Conservation (phyloP, 2,113 vertebrate genomes). For the Pachyramphus minor region DNA sequence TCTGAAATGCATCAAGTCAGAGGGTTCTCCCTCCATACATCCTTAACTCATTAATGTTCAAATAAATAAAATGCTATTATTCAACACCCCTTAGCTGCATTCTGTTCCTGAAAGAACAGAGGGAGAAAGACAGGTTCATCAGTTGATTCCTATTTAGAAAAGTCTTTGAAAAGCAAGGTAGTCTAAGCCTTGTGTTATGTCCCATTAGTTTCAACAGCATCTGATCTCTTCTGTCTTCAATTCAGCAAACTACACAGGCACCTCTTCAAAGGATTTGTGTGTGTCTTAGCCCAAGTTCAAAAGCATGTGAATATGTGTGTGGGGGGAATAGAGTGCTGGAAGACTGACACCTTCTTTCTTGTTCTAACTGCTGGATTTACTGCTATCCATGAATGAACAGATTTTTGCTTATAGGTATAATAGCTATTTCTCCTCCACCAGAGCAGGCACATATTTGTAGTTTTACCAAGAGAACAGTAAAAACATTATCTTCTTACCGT, state of each 20-base stretch:
- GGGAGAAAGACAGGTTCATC: not conserved
- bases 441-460: not conserved
- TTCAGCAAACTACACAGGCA: not conserved
- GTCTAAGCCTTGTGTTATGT: not conserved
- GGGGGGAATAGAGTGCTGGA: not conserved
- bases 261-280: not conserved
- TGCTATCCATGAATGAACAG: not conserved
- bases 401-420: not conserved
- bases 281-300: not conserved
- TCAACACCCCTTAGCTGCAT: not conserved
- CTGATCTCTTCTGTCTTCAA: not conserved
- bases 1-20: not conserved
- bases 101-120: not conserved
- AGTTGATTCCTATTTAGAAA: not conserved
- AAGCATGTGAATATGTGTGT: not conserved
- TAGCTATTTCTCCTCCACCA: not conserved
- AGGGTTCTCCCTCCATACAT: not conserved
- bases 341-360: not conserved
- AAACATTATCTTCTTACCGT: constrained; percentile 77
- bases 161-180: not conserved
- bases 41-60: not conserved
- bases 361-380: not conserved
- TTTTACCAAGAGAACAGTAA: not conserved
- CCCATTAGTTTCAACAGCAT: not conserved
- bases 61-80: not conserved